phyloP scores from a whole-genome alignment of 2,797 vertebrate genomes.

The Erethizon dorsatum region DNA sequence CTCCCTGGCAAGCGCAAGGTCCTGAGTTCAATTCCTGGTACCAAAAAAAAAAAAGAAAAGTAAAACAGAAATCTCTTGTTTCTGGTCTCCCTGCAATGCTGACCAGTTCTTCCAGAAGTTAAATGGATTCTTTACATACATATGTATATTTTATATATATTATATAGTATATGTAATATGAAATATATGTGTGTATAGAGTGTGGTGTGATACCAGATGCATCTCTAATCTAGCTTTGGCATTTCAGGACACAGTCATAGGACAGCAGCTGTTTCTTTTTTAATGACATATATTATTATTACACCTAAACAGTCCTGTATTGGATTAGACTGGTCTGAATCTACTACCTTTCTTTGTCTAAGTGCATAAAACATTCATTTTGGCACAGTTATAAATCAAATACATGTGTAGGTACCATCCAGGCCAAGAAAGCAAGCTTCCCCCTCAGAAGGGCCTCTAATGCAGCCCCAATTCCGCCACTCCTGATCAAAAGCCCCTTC shows the following conservation, averaged over 20 bases:
- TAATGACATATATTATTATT: not conserved
- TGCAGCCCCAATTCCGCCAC: fast-evolving
- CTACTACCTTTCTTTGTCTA: not conserved
- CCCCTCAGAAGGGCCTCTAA: too few relatives aligned
- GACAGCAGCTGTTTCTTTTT: not conserved
- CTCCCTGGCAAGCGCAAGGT: too few relatives aligned
- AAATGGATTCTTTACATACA: not conserved
- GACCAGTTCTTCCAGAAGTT: not conserved
- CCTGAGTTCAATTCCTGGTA: too few relatives aligned
- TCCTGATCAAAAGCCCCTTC: not conserved
- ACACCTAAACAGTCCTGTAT: not conserved
- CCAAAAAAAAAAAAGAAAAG: not conserved
- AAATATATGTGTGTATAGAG: not conserved
- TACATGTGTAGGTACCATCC: not conserved
- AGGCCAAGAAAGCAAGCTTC: not conserved
- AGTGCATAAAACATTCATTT: not conserved
- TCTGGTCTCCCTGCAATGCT: not conserved
- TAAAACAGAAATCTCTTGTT: not conserved
- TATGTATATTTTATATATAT: not conserved
- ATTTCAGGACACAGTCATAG: not conserved
- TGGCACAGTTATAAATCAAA: not conserved
- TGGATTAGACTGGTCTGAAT: not conserved
- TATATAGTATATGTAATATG: not conserved
- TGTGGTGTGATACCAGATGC: not conserved
- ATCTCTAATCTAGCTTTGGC: not conserved